Base-by-base conservation (phyloP, 2,888 invertebrate species). In the Axea sp. region DNA sequence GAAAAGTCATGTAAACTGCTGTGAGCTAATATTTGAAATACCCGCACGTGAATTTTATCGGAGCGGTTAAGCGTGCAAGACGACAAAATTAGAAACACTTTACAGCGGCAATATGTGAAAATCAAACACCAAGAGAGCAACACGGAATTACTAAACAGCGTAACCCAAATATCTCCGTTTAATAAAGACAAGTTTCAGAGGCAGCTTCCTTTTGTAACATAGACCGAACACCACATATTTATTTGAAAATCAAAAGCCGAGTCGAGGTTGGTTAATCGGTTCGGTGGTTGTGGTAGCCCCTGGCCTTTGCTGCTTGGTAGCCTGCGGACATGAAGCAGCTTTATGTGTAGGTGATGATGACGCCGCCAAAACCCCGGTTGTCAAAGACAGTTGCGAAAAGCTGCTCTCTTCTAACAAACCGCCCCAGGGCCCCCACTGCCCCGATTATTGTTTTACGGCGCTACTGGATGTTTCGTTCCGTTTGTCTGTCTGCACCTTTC, bases 331-430 rank as follows among this genome's bases (percentile, higher is more conserved):
- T 37, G 30, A 9, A 24, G 12, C 41, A 5, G n/a, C 19, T 12
- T 19, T 47, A 39, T 51, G 57, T 55, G 59, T 39, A 65, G 47
- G 73, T 53, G 59, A 59, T 69, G 47, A 69, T 53, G 60, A 60
- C 67, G 67, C 37, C 55, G 60, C 64, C 60, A 59, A 67, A 64
- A 68, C 31, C 51, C 24, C 47, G 47, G 49, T 60, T 72, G 68
- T 72, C 75, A 67, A 62, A 62, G 75, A 75, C 59, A 67, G 65
- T 26, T 24, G 39, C 24, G 68, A 35, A 51, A 69, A 62, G 67
- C 64, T 59, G 74, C 68, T 30, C 82, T 82, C 81, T 85, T 81
- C 85, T 85, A 85, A 84, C 84, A 84, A 86, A 81, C 76, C 78
- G 82, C 83, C 85, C 79, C 80, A 80, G 80, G 85, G 82, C 26